Percentiles rank a stretch among this genome's conserved stretches.
Conservation (phyloP, 2,113 vertebrate species). For the Dicerorhinus sumatrensis region DNA sequence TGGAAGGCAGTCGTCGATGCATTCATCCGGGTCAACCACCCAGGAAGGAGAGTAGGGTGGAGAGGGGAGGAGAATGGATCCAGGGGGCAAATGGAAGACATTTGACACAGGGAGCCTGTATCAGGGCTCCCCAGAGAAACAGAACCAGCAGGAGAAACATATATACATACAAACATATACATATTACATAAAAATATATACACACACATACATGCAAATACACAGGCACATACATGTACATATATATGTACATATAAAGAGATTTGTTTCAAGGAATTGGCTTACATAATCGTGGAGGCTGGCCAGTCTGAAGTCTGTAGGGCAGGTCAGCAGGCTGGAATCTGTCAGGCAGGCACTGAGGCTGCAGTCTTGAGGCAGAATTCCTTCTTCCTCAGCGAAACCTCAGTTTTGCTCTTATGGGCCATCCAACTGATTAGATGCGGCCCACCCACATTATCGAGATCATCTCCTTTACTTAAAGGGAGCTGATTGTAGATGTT, state of each 20-base stretch:
- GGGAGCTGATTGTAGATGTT: not conserved
- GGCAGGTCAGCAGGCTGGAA: not conserved
- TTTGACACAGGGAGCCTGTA: not conserved
- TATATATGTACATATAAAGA: not conserved
- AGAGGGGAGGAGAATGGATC: not conserved
- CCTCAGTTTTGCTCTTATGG: not conserved
- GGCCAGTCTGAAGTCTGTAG: not conserved
- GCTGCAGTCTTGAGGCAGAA: not conserved
- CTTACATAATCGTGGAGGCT: not conserved
- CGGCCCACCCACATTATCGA: no score
- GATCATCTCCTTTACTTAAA: not conserved
- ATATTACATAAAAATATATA: not conserved
- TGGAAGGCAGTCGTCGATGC: not conserved
- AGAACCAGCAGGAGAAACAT: not conserved
- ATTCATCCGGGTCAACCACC: not conserved
- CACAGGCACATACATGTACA: not conserved
- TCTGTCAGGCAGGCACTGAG: no score
- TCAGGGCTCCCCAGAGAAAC: not conserved
- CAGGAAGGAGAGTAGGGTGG: not conserved
- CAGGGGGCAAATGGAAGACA: not conserved
- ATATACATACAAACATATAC: not conserved
- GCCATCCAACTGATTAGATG: not conserved
- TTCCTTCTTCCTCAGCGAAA: not conserved
- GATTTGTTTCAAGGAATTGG: not conserved
- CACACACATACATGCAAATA: rapidly evolving